Base-by-base conservation (phyloP, 1,140 invertebrate species). In the Odontomachus brunneus region DNA sequence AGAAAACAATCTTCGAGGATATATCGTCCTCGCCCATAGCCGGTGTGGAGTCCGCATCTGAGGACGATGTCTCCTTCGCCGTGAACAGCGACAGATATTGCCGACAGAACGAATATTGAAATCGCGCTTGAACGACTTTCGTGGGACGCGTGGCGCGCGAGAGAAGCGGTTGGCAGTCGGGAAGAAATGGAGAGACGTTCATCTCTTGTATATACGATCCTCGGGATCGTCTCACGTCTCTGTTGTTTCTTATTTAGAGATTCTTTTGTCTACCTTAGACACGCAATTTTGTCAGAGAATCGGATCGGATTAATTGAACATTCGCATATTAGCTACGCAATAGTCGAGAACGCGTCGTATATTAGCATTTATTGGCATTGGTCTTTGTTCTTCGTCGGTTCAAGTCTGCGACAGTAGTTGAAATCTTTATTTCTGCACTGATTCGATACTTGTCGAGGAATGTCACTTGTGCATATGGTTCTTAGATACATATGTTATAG, bases 1-100 rank as follows among this genome's bases (percentile, higher is more conserved):
- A 94, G 93, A 94, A 94, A 94, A 94, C 93, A 94, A 94, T 94
- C 93, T 94, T 94, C 92, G 92, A 90, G 90, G 91, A 94, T 93
- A 92, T 94, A 94, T 94, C 91, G 93, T 87, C 92, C 86, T 86
- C 75, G 90, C 88, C 78, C 72, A 83, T 60, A 55, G 66, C 24
- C 24, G 71, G 59, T 19, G 60, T 80, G 51, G 51, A 29, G 57
- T 22, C n/a, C 48, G 51, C 49, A 49, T 29, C 17, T 22, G 9
- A 38, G 15, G 48, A 14, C 38, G 51, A 11, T 33, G 19, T 62
- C 57, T 80, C 51, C 57, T 57, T 48, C 17, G 51, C 17, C 33
- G 24, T 24, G 22, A 73, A 87, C 82, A 11, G 71, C 72, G 71
- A 82, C 74, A 53, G 72, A 67, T 67, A 59, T 71, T 44, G 51